Conservation (phyloP, 2,888 invertebrate genomes). For the Cancer borealis region DNA sequence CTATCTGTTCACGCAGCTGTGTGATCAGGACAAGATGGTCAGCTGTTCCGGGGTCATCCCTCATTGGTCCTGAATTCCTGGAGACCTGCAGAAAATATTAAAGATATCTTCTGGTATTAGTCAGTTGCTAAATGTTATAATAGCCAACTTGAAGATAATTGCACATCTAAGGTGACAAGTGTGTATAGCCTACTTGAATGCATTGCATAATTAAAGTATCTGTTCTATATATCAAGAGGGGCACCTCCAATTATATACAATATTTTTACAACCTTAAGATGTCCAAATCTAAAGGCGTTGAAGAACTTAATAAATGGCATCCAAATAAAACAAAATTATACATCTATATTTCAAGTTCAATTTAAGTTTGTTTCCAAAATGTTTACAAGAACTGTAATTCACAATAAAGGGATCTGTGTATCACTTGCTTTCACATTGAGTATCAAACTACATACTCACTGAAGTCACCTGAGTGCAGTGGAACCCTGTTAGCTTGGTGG, state of each 20-base stretch:
- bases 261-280: constrained; percentile 1
- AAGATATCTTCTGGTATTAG: not conserved
- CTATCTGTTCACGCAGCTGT: constrained; percentile 95
- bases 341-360: constrained; percentile 17
- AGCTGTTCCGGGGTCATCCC: constrained; percentile 81
- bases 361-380: constrained; percentile 1
- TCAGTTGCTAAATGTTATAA: not conserved
- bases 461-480: constrained; percentile 38
- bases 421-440: not conserved
- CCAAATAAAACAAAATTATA: not conserved
- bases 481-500: constrained; percentile 34
- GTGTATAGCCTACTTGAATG: not conserved
- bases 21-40: constrained; percentile 97
- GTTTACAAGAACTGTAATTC: constrained; percentile 36
- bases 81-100: constrained; percentile 60
- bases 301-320: not conserved
- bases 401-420: not conserved
- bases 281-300: not conserved
- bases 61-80: constrained; percentile 80
- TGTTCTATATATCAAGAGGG: constrained; percentile 15
- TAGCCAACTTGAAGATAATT: not conserved
- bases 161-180: not conserved
- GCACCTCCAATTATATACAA: not conserved
- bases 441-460: constrained; percentile 23
- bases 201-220: not conserved